These are phyloP conservation scores for Eulemur macaco DNA, from an alignment of 2,113 vertebrate genomes.

Conservation along the genomic window DNA sequence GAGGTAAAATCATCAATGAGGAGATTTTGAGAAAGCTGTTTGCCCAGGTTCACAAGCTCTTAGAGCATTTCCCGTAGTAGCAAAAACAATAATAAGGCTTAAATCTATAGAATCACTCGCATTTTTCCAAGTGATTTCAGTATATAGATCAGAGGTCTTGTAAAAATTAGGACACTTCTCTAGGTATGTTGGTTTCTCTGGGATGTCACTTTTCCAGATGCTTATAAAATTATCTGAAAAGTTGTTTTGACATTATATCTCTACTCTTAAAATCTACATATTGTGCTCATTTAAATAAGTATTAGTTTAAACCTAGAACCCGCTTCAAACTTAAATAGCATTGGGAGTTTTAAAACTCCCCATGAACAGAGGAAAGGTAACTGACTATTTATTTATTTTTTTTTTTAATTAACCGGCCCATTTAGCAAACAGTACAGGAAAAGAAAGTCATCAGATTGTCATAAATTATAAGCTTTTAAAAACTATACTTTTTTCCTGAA, in stretches of 20 bases:
- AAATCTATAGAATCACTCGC: not conserved
- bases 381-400: not conserved
- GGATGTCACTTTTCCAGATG: not conserved
- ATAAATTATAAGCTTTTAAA: not conserved
- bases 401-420: not conserved
- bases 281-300: not conserved
- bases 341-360: not conserved
- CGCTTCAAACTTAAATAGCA: not conserved
- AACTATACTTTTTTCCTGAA: not conserved
- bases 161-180: not conserved
- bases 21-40: not conserved
- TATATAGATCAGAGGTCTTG: not conserved
- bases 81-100: not conserved
- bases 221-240: not conserved
- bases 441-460: not conserved
- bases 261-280: not conserved
- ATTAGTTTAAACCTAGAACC: not conserved
- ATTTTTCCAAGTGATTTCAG: not conserved
- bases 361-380: not conserved
- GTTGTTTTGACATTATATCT: not conserved
- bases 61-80: not conserved
- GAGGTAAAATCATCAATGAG: not conserved
- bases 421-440: conserved; percentile 32
- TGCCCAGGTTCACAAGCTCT: not conserved
- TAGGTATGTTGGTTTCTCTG: not conserved